Evolutionary conservation across 2,113 vertebrate species (phyloP).

Genomic region (Meles meles): DNA sequence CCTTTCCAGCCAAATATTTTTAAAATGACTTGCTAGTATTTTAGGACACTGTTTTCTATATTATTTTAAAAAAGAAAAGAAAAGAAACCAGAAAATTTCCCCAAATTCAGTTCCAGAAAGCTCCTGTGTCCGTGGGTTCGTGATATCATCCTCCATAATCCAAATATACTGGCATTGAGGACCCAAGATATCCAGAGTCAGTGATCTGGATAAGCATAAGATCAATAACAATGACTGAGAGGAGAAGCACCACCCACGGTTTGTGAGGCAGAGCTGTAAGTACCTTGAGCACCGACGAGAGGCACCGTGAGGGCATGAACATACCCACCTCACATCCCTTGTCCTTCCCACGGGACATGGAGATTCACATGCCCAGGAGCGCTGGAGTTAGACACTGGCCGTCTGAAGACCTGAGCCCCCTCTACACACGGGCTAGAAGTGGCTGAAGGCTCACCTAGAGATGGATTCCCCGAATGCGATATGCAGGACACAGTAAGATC

Average conservation of each 20-base stretch:
- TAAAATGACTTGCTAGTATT: constrained; percentile 17
- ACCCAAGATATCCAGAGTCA: background rate
- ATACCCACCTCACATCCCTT: background rate
- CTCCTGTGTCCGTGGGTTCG: background rate
- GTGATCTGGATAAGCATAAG: background rate
- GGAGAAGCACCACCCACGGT: background rate
- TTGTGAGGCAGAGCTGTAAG: background rate
- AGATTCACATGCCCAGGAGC: background rate
- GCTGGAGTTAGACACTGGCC: background rate
- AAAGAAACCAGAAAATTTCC: background rate
- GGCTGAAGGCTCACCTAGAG: background rate
- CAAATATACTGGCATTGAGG: background rate
- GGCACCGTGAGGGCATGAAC: background rate
- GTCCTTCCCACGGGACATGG: background rate
- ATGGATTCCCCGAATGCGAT: background rate
- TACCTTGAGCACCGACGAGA: background rate
- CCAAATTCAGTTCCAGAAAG: constrained; percentile 21
- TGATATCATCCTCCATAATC: background rate
- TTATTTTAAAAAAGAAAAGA: background rate
- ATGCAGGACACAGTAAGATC: background rate
- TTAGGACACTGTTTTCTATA: background rate
- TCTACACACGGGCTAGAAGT: background rate
- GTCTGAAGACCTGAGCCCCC: background rate
- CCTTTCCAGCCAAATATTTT: background rate
- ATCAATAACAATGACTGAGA: background rate